Base-by-base conservation (phyloP, 2,113 vertebrate genomes). In the Peromyscus polionotus region DNA sequence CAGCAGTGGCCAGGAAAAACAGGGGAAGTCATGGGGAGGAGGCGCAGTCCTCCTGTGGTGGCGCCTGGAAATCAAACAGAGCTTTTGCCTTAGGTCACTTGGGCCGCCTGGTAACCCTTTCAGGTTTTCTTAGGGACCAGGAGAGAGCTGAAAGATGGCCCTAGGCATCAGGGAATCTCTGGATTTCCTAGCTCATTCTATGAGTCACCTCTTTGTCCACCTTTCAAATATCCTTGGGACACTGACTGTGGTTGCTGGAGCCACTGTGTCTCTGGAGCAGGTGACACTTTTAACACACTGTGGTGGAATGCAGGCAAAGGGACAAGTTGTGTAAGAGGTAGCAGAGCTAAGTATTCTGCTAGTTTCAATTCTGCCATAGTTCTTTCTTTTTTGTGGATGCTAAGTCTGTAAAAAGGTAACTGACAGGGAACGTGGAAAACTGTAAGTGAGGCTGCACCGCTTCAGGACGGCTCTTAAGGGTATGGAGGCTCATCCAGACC, bases 261-360 rank as follows among this genome's bases (percentile, higher is more conserved):
- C n/a, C 22, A 2, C 13, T 2, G 6, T 13, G 19, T 2, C 22
- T 68, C 7, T 20, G 39, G 19, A 54, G 26, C 0, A 12, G 13
- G 22, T 0, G 24, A 72, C 33, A 8, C 28, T 42, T 39, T 26
- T 10, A 42, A 93, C 36, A 80, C 3, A 28, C 51, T 39, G 28
- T 7, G 59, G 59, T 28, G n/a, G 59, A 31, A 14, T 10, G 7
- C 24, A 42, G 81, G 59, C 59, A 28, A 9, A 84, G 39, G 81
- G 59, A 10, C 81, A 63, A 61, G n/a, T 7, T 7, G 59, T 63
- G n/a, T 42, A 84, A 42, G 22, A 8, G 3, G 59, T 5, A 28
- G 26, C 5, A 26, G 28, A 63, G 59, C 81, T 42, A 42, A 24
- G 11, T n/a, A 33, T 20, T 81, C 10, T 16, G 33, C n/a, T 59